These are phyloP conservation scores for Gambusia affinis DNA, from an alignment of 2,113 vertebrate species.

Conservation along the genomic window DNA sequence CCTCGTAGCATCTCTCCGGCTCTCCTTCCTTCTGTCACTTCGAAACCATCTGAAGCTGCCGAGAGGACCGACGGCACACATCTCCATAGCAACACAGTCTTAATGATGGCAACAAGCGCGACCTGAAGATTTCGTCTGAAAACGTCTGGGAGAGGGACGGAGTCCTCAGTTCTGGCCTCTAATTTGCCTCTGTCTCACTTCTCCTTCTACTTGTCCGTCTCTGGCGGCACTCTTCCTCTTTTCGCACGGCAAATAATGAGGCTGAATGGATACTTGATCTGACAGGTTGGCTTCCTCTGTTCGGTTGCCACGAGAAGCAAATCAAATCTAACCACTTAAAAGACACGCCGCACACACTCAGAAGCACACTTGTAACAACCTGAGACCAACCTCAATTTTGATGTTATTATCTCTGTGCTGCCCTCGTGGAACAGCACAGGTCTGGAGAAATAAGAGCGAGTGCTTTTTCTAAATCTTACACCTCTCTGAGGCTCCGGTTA, in stretches of 20 bases:
- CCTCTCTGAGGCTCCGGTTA: background rate
- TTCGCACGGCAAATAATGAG: slow-evolving; percentile 55
- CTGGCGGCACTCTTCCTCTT: slow-evolving; percentile 44
- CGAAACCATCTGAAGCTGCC: slow-evolving; percentile 57
- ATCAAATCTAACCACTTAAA: slow-evolving; percentile 42
- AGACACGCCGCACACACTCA: background rate
- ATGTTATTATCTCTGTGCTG: slow-evolving; percentile 22
- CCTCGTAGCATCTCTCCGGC: slow-evolving; percentile 29
- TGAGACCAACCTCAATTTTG: slow-evolving; percentile 21
- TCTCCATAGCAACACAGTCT: slow-evolving; percentile 74
- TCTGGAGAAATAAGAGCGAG: slow-evolving; percentile 16
- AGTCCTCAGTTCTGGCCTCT: slow-evolving; percentile 71
- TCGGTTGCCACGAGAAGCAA: slow-evolving; percentile 32
- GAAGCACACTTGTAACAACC: background rate
- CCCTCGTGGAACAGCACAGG: slow-evolving; percentile 35
- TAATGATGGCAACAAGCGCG: slow-evolving; percentile 77
- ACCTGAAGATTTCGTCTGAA: slow-evolving; percentile 71
- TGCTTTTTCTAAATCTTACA: slow-evolving; percentile 19
- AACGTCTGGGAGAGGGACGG: slow-evolving; percentile 60
- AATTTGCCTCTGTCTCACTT: slow-evolving; percentile 66
- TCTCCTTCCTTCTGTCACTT: slow-evolving; percentile 55
- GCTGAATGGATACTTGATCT: slow-evolving; percentile 64
- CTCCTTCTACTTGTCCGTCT: slow-evolving; percentile 60
- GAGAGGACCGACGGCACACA: slow-evolving; percentile 58
- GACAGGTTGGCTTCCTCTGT: slow-evolving; percentile 51